phyloP scores from a whole-genome alignment of 2,797 vertebrate genomes.

The Molossus alvarezi region DNA sequence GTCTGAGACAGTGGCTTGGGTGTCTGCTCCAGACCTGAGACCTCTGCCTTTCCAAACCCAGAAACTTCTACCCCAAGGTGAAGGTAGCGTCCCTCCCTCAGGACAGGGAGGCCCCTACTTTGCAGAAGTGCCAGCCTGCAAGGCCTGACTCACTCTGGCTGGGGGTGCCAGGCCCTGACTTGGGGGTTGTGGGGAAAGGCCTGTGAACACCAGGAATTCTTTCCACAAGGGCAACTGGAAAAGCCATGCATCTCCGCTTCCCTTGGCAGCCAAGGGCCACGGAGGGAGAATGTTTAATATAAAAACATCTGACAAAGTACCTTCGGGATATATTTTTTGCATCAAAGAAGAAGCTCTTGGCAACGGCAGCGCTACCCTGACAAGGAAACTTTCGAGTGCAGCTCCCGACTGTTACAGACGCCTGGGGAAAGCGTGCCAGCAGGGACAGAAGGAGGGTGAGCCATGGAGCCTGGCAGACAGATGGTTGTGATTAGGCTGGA shows the following conservation, averaged over 20 bases:
- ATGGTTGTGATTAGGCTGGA: conserved; percentile 82
- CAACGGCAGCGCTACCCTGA: conserved; percentile 73
- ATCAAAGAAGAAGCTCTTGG: conserved; percentile 90
- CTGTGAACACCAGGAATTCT: conserved; percentile 77
- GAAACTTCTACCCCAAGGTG: conserved; percentile 50
- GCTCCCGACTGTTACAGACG: conserved; percentile 80
- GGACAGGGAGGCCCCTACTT: not conserved
- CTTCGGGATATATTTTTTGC: conserved; percentile 90
- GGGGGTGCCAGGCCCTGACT: not conserved
- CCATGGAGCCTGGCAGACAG: conserved; percentile 80
- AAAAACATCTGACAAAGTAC: conserved; percentile 90
- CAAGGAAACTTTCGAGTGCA: conserved; percentile 78
- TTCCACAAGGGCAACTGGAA: conserved; percentile 83
- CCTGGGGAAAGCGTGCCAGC: conserved; percentile 71
- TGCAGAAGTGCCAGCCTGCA: not conserved
- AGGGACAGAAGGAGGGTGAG: conserved; percentile 75
- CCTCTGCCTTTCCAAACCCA: conserved; percentile 48
- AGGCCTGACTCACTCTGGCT: not conserved
- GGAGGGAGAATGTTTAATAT: conserved; percentile 88
- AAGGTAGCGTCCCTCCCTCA: not conserved
- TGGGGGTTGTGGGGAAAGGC: not conserved
- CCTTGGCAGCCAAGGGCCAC: conserved; percentile 80
- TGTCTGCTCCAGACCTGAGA: conserved; percentile 70
- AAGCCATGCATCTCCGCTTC: conserved; percentile 86
- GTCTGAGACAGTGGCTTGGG: conserved; percentile 66